These are phyloP conservation scores for Oriolus oriolus DNA, from an alignment of 2,113 vertebrate species.

Conservation along the genomic window DNA sequence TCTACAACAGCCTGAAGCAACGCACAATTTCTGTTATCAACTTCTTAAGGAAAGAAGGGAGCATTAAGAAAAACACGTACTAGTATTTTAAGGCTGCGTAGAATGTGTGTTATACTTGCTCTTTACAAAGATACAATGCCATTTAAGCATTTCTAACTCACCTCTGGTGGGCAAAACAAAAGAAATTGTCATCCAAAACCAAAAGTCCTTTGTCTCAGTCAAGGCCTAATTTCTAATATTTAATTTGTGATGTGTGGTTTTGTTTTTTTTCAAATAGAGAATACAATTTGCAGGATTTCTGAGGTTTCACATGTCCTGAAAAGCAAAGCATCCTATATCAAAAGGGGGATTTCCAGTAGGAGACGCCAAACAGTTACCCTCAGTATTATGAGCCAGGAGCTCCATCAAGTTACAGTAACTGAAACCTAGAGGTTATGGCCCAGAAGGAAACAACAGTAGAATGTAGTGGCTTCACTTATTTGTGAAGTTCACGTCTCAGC, in stretches of 20 bases:
- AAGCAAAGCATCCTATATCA: neutral
- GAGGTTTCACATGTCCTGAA: neutral
- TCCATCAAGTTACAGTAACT: neutral
- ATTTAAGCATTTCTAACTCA: neutral
- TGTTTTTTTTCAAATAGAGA: neutral
- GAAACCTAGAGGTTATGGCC: neutral
- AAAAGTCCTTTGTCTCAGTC: neutral
- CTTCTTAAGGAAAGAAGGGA: neutral
- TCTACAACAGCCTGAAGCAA: neutral
- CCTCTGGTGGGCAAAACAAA: neutral
- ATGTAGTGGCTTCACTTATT: neutral
- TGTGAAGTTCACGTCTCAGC: neutral
- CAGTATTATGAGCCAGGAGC: neutral
- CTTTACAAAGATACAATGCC: neutral
- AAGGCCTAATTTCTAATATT: neutral
- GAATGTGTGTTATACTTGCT: neutral
- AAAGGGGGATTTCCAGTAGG: neutral
- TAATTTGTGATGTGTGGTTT: neutral
- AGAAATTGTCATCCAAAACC: neutral
- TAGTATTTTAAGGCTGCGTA: neutral
- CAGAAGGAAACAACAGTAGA: neutral
- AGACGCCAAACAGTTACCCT: neutral
- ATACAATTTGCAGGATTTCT: neutral
- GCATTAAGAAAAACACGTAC: neutral
- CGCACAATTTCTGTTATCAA: neutral